Conservation (phyloP, 2,797 vertebrate genomes). For the Pseudochaenichthys georgianus region DNA sequence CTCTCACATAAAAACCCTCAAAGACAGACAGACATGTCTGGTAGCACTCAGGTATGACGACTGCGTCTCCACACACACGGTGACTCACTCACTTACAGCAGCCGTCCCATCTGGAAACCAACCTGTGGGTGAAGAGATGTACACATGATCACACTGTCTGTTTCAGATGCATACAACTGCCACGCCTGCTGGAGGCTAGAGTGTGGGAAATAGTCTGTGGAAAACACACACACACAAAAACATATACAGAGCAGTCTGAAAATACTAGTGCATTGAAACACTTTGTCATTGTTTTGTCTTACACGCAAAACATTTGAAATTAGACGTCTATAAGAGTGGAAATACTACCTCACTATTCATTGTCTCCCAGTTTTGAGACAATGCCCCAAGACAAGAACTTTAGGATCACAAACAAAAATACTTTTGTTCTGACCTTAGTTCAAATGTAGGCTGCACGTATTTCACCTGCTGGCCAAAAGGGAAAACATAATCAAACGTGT, state of each 20-base stretch:
- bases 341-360: background rate
- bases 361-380: background rate
- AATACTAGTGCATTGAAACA: background rate
- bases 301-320: background rate
- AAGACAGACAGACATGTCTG: conserved; percentile 75
- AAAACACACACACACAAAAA: conserved; percentile 30
- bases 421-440: background rate
- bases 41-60: conserved; percentile 77
- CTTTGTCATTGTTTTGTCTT: background rate
- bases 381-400: background rate
- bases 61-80: conserved; percentile 55
- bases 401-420: background rate
- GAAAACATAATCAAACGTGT: background rate
- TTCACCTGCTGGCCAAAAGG: background rate
- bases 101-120: conserved; percentile 77
- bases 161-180: conserved; percentile 17
- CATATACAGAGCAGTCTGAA: conserved; percentile 5
- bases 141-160: conserved; percentile 56
- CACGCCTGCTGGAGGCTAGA: conserved; percentile 60
- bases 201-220: conserved; percentile 26
- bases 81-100: conserved; percentile 78
- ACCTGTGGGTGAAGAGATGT: conserved; percentile 46
- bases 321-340: background rate
- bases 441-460: background rate
- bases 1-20: conserved; percentile 30